A percentile compares a stretch with the other conserved stretches of the same genome.
These are phyloP conservation scores for Lepidotrigona ventralis DNA, from an alignment of 1,140 invertebrate species.

Conservation along the genomic window DNA sequence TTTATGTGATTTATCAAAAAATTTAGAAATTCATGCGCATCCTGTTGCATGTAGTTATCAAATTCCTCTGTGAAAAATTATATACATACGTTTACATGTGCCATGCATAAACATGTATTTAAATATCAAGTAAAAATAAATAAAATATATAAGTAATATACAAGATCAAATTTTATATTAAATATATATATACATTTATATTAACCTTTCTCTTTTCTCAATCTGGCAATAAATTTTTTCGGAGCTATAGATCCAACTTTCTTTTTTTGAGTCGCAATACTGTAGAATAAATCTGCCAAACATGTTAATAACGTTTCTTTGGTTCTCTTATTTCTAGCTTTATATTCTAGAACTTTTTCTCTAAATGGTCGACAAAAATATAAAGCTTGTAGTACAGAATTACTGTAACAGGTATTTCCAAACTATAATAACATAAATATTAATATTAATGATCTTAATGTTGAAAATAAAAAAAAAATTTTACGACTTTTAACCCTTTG, in stretches of 20 bases:
- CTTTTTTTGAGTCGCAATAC: constrained; percentile 99
- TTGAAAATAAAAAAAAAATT: not conserved
- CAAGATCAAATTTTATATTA: constrained; percentile 15
- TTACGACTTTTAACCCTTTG: not conserved
- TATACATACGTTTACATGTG: not conserved
- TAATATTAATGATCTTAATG: constrained; percentile 15
- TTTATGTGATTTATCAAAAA: constrained; percentile 98
- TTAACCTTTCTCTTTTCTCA: constrained; percentile 98
- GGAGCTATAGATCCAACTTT: constrained; percentile 99
- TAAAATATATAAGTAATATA: not conserved
- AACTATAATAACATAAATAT: constrained; percentile 87
- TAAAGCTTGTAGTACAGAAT: constrained; percentile 99
- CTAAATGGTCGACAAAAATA: constrained; percentile 99
- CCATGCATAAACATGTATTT: not conserved
- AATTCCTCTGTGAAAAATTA: constrained; percentile 91
- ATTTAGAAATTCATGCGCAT: constrained; percentile 99
- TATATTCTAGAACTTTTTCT: constrained; percentile 99
- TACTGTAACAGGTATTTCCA: constrained; percentile 99
- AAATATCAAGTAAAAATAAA: not conserved
- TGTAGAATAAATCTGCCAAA: constrained; percentile 98
- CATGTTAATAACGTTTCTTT: constrained; percentile 99
- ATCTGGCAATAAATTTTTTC: constrained; percentile 98
- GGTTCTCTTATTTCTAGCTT: constrained; percentile 97
- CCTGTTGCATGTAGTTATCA: constrained; percentile 99
- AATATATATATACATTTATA: not conserved